Evolutionary conservation across 2,888 invertebrate species (phyloP), one percentile per base, ranked within the genome.

Genomic region (Diabrotica balteata): DNA sequence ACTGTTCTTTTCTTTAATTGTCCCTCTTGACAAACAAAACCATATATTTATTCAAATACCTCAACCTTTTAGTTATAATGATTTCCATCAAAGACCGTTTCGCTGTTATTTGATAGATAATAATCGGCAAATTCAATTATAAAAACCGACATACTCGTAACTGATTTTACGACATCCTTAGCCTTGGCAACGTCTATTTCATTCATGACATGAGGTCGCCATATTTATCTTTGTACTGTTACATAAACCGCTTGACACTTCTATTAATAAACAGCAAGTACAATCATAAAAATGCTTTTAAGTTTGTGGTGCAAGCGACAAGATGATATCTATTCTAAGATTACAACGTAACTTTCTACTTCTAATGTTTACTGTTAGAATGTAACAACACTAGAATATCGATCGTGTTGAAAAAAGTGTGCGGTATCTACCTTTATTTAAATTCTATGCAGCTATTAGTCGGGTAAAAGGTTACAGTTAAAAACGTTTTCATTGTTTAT

Each of bases 151-250:
- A 44, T 63, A 51, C 42, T 43, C 57, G 57, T 63, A 63, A 63
- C 57, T 44, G 63, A 57, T 63, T 63, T 63, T 63, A 63, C 57
- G 63, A 57, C 57, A 57, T 63, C 63, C 63, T 63, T 58, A 57
- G 63, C 63, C 63, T 63, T 63, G 51, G n/a, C 9, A 50, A 7
- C 50, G 42, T 44, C 17, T 45, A 45, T 17, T 57, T 45, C 55
- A 57, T 57, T 57, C 55, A 57, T 57, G 17, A 45, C 55, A 57
- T 57, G 17, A 45, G 43, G 55, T 57, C 44, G 45, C 55, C 55
- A 57, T 57, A 45, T 45, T 57, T 57, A 57, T 57, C 8, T 45
- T 57, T 45, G 17, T 22, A 54, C 54, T 43, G 54, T 54, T 54
- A 54, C 44, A 55, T 44, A 44, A 44, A 47, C 47, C 10, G 47